Evolutionary conservation across 2,113 vertebrate species (phyloP), one percentile per base, ranked within the genome.

Genomic region (Hassar affinis): DNA sequence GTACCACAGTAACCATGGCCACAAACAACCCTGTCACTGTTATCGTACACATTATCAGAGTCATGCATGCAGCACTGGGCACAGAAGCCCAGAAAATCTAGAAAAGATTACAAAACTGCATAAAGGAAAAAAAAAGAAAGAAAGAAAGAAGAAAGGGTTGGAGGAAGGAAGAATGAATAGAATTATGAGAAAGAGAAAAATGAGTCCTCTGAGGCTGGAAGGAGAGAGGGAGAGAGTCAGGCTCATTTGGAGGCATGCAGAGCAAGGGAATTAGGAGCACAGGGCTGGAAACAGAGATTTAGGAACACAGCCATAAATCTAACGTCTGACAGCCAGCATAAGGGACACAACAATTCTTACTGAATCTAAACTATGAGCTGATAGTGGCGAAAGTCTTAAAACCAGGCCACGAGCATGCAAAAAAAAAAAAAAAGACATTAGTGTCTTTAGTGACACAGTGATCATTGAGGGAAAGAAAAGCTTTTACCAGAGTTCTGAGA

Each of bases 131-230:
- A 64, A 1, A 3, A 49, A 62, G 52, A 38, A 47, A 86, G 27
- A 79, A 52, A 54, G 59, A 11, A 82, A 52, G 38, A 64, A 74
- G 22, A 62, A 74, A 52, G 35, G n/a, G 25, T 17, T 33, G 22
- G 8, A 74, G 78, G 42, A 66, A 83, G 68, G 33, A 80, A 62
- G 11, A 66, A 69, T 80, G 62, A 68, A 59, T 18, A 20, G 38
- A 69, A 84, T 83, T 66, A 83, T 78, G 56, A 85, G 54, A 64
- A 62, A 72, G 33, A 85, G 88, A 85, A 84, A 81, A 89, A 85
- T 85, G 79, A 85, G 86, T 87, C 85, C 89, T 85, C 87, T 85
- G 81, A 83, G 90, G 84, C 84, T 89, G 78, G 51, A 81, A 85
- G 87, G 85, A 80, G 82, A 75, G 68, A 80, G 64, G 79, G 87